phyloP scores from a whole-genome alignment of 2,888 invertebrate genomes.

The Caenorhabditis sulstoni region DNA sequence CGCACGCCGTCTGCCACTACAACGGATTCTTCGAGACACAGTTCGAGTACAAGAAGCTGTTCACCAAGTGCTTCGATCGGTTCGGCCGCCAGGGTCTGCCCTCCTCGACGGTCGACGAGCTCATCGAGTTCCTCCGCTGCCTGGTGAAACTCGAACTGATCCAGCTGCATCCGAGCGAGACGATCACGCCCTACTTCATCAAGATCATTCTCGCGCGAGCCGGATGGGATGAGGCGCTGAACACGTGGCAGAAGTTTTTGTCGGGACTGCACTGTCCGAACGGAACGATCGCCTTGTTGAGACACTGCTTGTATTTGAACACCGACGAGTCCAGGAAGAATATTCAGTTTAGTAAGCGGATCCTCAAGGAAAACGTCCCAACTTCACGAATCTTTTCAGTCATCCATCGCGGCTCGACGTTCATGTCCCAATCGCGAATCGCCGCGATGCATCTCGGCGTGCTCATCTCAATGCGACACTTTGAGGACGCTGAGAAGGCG shows the following conservation, averaged over 20 bases:
- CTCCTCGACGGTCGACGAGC: slow-evolving; percentile 57
- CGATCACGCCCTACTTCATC: slow-evolving; percentile 66
- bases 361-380: background rate
- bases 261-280: slow-evolving; percentile 69
- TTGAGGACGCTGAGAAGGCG: slow-evolving; percentile 61
- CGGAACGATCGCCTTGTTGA: slow-evolving; percentile 70
- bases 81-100: slow-evolving; percentile 45
- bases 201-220: slow-evolving; percentile 64
- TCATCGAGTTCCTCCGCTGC: slow-evolving; percentile 70
- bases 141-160: slow-evolving; percentile 70
- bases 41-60: slow-evolving; percentile 63
- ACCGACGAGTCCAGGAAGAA: slow-evolving; percentile 54
- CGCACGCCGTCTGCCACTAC: slow-evolving; percentile 59
- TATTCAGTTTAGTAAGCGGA: slow-evolving; percentile 62
- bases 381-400: slow-evolving; percentile 52
- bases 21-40: slow-evolving; percentile 66
- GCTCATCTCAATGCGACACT: slow-evolving; percentile 56
- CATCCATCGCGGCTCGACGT: slow-evolving; percentile 70
- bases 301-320: slow-evolving; percentile 46
- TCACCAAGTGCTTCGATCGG: slow-evolving; percentile 61
- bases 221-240: slow-evolving; percentile 72
- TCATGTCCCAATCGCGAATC: slow-evolving; percentile 65
- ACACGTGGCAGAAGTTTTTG: slow-evolving; percentile 73
- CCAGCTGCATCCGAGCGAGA: slow-evolving; percentile 69
- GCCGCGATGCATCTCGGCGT: slow-evolving; percentile 66